A percentile compares a stretch with the other conserved stretches of the same genome.
phyloP scores from a whole-genome alignment of 2,797 vertebrate genomes.

The Melanitta fusca region DNA sequence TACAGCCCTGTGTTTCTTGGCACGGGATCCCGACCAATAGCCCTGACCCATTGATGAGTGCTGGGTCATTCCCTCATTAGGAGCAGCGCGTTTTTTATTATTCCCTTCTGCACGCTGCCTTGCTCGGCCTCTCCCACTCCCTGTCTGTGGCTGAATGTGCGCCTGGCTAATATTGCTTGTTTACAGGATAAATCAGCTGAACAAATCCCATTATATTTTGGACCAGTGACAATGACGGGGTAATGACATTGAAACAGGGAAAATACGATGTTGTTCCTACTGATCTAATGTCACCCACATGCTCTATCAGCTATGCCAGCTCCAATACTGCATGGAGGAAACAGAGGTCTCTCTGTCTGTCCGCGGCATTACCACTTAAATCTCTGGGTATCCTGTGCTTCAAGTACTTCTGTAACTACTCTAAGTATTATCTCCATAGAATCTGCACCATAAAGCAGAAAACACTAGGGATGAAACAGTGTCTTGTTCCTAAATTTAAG shows the following conservation, averaged over 20 bases:
- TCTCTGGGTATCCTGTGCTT: neutral
- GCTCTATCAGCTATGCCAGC: neutral
- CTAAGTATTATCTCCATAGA: neutral
- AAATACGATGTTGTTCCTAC: neutral
- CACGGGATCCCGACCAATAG: neutral
- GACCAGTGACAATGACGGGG: conserved; percentile 40
- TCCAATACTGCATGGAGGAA: neutral
- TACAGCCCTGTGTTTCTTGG: conserved; percentile 50
- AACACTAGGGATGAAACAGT: neutral
- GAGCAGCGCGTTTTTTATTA: conserved; percentile 72
- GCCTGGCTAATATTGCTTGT: conserved; percentile 66
- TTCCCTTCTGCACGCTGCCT: neutral
- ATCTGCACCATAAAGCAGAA: neutral
- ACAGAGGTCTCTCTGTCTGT: neutral
- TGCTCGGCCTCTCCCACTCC: conserved; percentile 34
- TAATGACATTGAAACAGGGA: conserved; percentile 45
- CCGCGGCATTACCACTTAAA: rapidly evolving
- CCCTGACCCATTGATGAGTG: neutral
- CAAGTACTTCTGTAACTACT: neutral
- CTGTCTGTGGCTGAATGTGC: neutral
- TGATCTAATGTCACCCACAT: conserved; percentile 47
- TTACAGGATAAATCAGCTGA: conserved; percentile 71
- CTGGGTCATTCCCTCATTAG: conserved; percentile 74
- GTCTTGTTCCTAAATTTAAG: neutral
- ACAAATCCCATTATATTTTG: conserved; percentile 77